Conservation (phyloP, 2,797 vertebrate genomes). For the Mus minutoides region DNA sequence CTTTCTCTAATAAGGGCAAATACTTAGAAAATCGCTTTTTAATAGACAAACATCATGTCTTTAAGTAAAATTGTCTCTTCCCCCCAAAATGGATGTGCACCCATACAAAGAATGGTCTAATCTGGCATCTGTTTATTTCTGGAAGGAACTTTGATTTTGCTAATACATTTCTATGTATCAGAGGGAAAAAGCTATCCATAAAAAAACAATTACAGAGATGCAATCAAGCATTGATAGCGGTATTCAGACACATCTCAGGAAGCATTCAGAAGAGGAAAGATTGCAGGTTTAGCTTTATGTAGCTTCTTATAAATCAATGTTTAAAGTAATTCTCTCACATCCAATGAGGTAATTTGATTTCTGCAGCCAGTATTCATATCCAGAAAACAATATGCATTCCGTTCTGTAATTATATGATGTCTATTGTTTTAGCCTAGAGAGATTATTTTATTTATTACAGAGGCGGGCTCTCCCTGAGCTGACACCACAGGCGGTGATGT, state of each 20-base stretch:
- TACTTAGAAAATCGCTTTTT: conserved; percentile 80
- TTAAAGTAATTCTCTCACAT: conserved; percentile 82
- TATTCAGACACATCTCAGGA: conserved; percentile 77
- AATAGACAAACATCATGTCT: conserved; percentile 71
- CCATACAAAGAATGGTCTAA: conserved; percentile 64
- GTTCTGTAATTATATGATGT: conserved; percentile 70
- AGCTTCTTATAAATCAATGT: conserved; percentile 82
- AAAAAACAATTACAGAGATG: conserved; percentile 84
- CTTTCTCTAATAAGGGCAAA: conserved; percentile 72
- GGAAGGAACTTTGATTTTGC: conserved; percentile 75
- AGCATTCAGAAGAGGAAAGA: conserved; percentile 67
- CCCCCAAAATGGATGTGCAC: conserved; percentile 64
- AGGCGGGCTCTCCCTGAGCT: conserved; percentile 48
- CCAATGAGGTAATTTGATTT: conserved; percentile 83
- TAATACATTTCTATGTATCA: conserved; percentile 78
- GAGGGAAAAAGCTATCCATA: conserved; percentile 75
- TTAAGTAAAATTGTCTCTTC: conserved; percentile 74
- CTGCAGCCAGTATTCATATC: conserved; percentile 76
- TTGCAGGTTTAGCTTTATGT: conserved; percentile 79
- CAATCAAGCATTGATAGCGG: conserved; percentile 76
- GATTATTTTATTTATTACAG: conserved; percentile 66
- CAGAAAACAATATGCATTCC: conserved; percentile 73
- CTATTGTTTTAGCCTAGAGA: conserved; percentile 75
- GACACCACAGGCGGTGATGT: background rate
- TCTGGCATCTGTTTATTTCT: conserved; percentile 80